phyloP scores from a whole-genome alignment of 2,888 invertebrate genomes.

The Cheilosia urbana region DNA sequence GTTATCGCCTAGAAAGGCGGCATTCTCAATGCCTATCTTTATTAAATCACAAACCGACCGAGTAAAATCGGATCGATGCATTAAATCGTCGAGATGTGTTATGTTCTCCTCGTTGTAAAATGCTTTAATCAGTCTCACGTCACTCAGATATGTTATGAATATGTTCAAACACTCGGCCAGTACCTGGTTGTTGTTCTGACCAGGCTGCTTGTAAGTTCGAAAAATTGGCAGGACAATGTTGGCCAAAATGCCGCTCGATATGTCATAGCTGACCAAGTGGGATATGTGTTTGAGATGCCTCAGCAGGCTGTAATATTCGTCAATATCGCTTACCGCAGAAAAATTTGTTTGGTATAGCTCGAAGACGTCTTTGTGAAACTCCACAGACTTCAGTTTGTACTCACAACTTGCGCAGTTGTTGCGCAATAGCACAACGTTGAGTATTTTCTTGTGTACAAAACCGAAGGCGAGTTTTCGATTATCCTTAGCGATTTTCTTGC shows the following conservation, averaged over 20 bases:
- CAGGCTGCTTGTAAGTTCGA: conserved; percentile 78
- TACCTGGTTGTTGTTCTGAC: conserved; percentile 55
- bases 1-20: conserved; percentile 81
- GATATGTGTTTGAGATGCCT: conserved; percentile 82
- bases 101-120: conserved; percentile 83
- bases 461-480: conserved; percentile 81
- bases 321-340: conserved; percentile 52
- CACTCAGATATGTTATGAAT: conserved; percentile 82
- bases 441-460: conserved; percentile 80
- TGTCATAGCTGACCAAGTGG: conserved; percentile 79
- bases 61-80: conserved; percentile 80
- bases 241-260: conserved; percentile 81
- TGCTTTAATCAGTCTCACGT: conserved; percentile 81
- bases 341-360: conserved; percentile 53
- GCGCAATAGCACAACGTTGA: conserved; percentile 79
- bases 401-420: conserved; percentile 79
- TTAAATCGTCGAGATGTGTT: conserved; percentile 81
- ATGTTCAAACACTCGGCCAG: conserved; percentile 81
- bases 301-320: conserved; percentile 74
- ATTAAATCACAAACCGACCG: conserved; percentile 82
- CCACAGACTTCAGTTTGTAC: conserved; percentile 79
- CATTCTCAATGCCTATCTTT: conserved; percentile 82
- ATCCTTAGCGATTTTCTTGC: conserved; percentile 76
- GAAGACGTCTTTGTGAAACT: conserved; percentile 78
- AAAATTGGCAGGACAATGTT: conserved; percentile 82